Evolutionary conservation across 2,113 vertebrate species (phyloP).

Genomic region (Myrmecobius fasciatus): DNA sequence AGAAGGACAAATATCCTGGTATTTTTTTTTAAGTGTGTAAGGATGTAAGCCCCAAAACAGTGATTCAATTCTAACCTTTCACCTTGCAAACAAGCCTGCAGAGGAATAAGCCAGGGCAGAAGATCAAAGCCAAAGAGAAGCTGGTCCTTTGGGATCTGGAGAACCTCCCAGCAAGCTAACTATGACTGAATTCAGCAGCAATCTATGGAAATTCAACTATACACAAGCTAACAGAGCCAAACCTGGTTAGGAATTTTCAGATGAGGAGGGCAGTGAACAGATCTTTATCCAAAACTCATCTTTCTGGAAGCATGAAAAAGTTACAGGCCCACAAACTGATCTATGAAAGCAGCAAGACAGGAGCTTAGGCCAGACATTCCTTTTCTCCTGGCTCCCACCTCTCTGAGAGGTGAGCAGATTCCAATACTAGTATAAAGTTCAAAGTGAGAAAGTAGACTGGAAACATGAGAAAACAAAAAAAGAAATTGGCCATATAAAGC

Average conservation of each 20-base stretch:
- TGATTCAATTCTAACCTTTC: not conserved
- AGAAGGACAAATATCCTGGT: not conserved
- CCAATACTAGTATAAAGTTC: not conserved
- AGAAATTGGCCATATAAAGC: not conserved
- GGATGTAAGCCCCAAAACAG: no score
- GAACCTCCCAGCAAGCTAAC: not conserved
- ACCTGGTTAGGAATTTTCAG: not conserved
- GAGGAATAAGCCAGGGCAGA: not conserved
- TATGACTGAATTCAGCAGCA: not conserved
- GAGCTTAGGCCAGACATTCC: not conserved
- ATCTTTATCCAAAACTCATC: not conserved
- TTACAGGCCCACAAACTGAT: not conserved
- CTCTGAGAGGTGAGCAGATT: not conserved
- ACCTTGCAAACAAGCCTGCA: not conserved
- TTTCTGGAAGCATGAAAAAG: not conserved
- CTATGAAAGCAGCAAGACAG: not conserved
- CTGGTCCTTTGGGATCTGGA: not conserved
- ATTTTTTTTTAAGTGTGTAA: not conserved
- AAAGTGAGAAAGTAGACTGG: not conserved
- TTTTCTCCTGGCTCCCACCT: not conserved
- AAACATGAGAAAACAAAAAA: not conserved
- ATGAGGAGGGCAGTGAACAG: not conserved
- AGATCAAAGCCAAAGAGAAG: not conserved
- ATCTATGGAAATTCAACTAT: not conserved
- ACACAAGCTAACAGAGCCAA: not conserved